These are phyloP conservation scores for Austrofundulus limnaeus DNA, from an alignment of 2,113 vertebrate genomes.

Conservation along the genomic window DNA sequence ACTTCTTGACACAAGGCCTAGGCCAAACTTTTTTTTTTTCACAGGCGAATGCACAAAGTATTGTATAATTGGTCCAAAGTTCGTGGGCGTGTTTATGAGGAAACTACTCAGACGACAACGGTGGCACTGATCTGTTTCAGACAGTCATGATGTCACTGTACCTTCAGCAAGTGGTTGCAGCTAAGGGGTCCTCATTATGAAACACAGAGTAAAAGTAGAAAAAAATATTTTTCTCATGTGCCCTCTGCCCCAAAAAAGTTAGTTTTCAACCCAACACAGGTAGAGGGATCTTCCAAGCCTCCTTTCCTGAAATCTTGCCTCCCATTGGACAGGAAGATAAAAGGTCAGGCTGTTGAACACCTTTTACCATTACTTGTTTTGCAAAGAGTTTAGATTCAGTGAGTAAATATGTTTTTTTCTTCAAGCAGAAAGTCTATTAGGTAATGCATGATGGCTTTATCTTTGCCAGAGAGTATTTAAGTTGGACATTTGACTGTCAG, in stretches of 20 bases:
- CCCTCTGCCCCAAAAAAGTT: constrained; percentile 24
- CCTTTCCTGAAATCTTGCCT: constrained; percentile 15
- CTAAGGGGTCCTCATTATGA: no score
- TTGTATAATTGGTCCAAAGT: no score
- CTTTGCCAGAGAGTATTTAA: constrained; percentile 8
- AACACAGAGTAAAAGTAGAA: no score
- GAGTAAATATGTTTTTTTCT: constrained; percentile 33
- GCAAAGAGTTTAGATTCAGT: constrained; percentile 13
- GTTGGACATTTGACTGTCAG: constrained; percentile 37
- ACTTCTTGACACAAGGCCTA: no score
- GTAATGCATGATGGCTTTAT: constrained; percentile 8
- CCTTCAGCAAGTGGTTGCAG: no score
- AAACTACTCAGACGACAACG: no score
- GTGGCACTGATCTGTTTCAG: no score
- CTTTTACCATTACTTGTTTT: constrained; percentile 44
- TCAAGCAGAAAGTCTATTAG: not conserved
- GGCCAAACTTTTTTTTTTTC: no score
- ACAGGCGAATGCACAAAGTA: no score
- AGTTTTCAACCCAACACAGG: constrained; percentile 32
- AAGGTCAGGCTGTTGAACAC: constrained; percentile 40
- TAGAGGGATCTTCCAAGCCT: constrained; percentile 35
- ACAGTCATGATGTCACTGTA: no score
- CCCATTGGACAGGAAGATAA: constrained; percentile 41
- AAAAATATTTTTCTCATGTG: constrained; percentile 22
- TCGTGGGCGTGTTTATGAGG: no score